Evolutionary conservation across 2,888 invertebrate species (phyloP), one percentile per base, ranked within the genome.

Genomic region (Pollenia griseotomentosa): DNA sequence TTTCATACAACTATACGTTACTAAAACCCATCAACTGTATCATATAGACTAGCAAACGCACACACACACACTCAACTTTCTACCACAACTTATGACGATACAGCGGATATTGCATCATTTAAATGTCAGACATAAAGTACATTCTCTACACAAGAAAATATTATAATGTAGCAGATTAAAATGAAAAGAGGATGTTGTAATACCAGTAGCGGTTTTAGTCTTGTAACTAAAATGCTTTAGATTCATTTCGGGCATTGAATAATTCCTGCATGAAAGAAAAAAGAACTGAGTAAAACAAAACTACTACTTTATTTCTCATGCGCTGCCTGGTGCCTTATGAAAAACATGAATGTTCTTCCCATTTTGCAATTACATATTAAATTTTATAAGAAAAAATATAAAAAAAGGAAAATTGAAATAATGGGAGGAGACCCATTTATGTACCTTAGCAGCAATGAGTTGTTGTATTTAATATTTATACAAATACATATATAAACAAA

Each of bases 51-150:
- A 8, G 40, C 10, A 40, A 9, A 33, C 8, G 23, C 16, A 53
- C 14, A 42, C 51, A 75, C 7, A 48, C 23, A n/a, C 46, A 70
- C 46, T 14, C 2, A 33, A 51, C 19, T 74, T 12, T 61, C n/a
- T 51, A 63, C 63, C 77, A 73, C 73, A 65, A 65, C 48, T 71
- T 46, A 65, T 57, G 48, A 75, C 16, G 53, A 73, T 68, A 79
- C 66, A 74, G 46, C 81, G 92, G 91, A 92, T 92, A 92, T 92
- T 92, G 91, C 91, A 91, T 86, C 89, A 89, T 90, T 91, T 91
- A 90, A 92, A 91, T 89, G 90, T 88, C 90, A 91, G 90, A 90
- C 91, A 91, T 90, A 91, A 91, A 91, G 80, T 89, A 87, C 85
- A 89, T 88, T 86, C 88, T 88, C 77, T 86, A 42, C 33, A 88